Percentiles rank a stretch among this genome's conserved stretches.
Evolutionary conservation across 2,113 vertebrate species (phyloP).

Genomic region (Pyrgilauda ruficollis): DNA sequence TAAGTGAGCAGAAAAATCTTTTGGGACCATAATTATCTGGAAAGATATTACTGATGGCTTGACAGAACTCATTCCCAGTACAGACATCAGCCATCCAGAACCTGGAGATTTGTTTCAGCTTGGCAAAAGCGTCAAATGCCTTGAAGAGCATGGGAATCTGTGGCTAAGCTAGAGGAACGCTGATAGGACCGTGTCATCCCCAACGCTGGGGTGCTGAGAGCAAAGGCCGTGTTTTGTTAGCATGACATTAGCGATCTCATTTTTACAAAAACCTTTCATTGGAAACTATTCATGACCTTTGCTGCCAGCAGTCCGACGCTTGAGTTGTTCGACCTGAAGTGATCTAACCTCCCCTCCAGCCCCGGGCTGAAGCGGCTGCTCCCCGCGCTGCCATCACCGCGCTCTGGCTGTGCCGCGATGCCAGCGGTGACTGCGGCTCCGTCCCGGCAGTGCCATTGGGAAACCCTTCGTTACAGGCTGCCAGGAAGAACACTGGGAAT

Average conservation of each 20-base stretch:
- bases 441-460: not conserved
- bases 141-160: accelerated
- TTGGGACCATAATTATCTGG: not conserved
- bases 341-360: not conserved
- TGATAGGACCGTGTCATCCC: accelerated
- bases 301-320: not conserved
- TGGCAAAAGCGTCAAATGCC: not conserved
- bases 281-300: not conserved
- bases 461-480: too few species aligned
- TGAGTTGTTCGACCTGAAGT: too few species aligned
- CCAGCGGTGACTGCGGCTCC: accelerated
- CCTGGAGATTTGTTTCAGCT: not conserved
- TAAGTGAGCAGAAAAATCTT: not conserved
- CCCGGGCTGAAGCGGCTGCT: not conserved
- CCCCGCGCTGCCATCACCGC: not conserved
- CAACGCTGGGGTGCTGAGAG: not conserved
- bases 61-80: not conserved
- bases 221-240: accelerated
- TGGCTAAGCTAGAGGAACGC: not conserved
- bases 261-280: not conserved
- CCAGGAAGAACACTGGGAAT: accelerated
- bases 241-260: not conserved
- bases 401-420: not conserved
- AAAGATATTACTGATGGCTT: not conserved
- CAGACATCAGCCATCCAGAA: not conserved